These are phyloP conservation scores for Epinephelus coioides DNA, from an alignment of 2,797 vertebrate species.

Conservation along the genomic window DNA sequence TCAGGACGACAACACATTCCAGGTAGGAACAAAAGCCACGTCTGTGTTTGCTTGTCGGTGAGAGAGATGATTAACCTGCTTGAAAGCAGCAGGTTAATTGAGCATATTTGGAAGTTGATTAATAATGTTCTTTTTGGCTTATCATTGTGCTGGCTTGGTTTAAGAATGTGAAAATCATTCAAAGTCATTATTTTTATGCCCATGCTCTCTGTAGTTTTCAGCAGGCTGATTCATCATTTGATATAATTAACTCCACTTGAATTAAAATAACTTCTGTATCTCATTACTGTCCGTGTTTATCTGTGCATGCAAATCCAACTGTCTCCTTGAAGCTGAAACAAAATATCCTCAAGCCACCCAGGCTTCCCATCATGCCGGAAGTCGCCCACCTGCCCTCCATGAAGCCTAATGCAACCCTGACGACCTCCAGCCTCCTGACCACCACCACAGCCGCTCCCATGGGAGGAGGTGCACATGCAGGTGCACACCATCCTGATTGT, in stretches of 20 bases:
- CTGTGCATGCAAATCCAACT: background rate
- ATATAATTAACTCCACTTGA: background rate
- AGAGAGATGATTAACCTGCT: slow-evolving; percentile 13
- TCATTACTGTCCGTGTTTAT: background rate
- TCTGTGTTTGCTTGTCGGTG: slow-evolving; percentile 9
- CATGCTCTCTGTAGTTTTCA: slow-evolving; percentile 1
- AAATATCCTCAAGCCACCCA: background rate
- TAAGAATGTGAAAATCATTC: background rate
- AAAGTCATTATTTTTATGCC: background rate
- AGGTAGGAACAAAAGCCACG: slow-evolving; percentile 64
- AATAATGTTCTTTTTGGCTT: background rate
- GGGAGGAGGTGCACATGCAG: slow-evolving; percentile 64
- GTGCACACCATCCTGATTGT: slow-evolving; percentile 78
- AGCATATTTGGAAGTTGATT: background rate
- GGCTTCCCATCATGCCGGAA: slow-evolving; percentile 55
- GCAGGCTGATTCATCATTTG: background rate
- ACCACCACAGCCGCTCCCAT: slow-evolving; percentile 41
- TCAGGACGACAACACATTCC: slow-evolving; percentile 15
- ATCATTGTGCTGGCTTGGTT: background rate
- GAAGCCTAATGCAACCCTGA: slow-evolving; percentile 9
- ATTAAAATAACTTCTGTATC: background rate
- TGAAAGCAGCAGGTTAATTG: slow-evolving; percentile 10
- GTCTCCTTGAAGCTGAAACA: slow-evolving; percentile 7
- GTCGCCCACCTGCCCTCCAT: slow-evolving; percentile 45
- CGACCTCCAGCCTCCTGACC: slow-evolving; percentile 18